Evolutionary conservation across 2,797 vertebrate species (phyloP).

Genomic region (Smutsia gigantea): DNA sequence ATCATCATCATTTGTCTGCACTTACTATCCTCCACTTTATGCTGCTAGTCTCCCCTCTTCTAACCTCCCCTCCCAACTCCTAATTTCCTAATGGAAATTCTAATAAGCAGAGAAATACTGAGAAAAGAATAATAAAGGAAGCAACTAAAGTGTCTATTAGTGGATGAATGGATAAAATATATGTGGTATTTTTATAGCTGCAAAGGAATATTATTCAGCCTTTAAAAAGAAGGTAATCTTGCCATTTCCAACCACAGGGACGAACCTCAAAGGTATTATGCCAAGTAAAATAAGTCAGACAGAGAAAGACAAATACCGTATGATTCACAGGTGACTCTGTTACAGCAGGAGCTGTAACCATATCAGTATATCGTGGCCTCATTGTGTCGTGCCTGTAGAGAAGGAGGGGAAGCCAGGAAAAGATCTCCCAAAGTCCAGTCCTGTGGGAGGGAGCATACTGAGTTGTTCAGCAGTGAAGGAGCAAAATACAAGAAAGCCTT

Average conservation of each 20-base stretch:
- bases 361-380: neutral
- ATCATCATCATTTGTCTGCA: neutral
- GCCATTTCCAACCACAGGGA: neutral
- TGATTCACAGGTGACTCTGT: neutral
- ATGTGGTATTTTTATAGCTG: neutral
- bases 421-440: neutral
- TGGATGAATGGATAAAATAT: neutral
- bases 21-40: neutral
- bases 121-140: neutral
- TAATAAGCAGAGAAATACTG: slow-evolving; percentile 25
- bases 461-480: neutral
- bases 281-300: neutral
- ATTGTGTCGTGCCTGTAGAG: neutral
- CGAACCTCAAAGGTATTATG: neutral
- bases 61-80: neutral
- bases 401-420: neutral
- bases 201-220: neutral
- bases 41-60: neutral
- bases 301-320: neutral
- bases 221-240: neutral
- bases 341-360: neutral
- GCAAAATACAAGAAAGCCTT: neutral
- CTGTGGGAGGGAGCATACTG: neutral
- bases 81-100: neutral
- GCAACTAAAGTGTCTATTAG: neutral